A percentile compares a stretch with the other conserved stretches of the same genome.
phyloP scores from a whole-genome alignment of 2,797 vertebrate genomes.

The Spatula clypeata region DNA sequence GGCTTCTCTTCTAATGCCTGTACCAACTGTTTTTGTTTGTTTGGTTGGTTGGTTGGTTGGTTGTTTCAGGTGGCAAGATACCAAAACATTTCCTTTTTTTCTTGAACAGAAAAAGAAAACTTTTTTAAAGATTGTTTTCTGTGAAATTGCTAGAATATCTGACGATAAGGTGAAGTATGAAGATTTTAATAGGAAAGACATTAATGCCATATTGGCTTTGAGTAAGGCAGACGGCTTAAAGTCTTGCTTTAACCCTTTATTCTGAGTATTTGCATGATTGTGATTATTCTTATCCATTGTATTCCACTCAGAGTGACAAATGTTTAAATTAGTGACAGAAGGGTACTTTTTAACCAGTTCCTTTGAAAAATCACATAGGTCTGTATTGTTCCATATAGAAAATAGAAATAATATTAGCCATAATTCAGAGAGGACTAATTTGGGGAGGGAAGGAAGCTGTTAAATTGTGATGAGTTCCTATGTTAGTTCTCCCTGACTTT shows the following conservation, averaged over 20 bases:
- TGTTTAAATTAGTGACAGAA: not conserved
- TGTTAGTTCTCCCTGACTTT: not conserved
- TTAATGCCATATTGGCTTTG: not conserved
- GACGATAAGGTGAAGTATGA: not conserved
- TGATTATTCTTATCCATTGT: not conserved
- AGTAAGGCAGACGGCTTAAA: not conserved
- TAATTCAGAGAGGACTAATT: not conserved
- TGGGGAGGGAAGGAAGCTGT: not conserved
- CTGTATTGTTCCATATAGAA: not conserved
- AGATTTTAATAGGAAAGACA: not conserved
- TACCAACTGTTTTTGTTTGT: not conserved
- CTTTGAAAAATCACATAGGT: slow-evolving; percentile 29
- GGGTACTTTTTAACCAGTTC: slow-evolving; percentile 11
- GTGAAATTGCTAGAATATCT: not conserved
- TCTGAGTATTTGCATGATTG: slow-evolving; percentile 27
- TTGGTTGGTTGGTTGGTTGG: not conserved
- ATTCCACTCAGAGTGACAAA: not conserved
- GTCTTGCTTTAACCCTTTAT: slow-evolving; percentile 5
- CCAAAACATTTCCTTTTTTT: rapidly evolving
- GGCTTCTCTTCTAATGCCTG: not conserved
- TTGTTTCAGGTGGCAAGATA: not conserved
- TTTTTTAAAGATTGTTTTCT: not conserved
- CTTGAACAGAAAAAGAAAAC: not conserved
- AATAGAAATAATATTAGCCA: slow-evolving; percentile 1
- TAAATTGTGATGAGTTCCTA: not conserved